phyloP scores from a whole-genome alignment of 2,888 invertebrate species.

The Villa cingulata region DNA sequence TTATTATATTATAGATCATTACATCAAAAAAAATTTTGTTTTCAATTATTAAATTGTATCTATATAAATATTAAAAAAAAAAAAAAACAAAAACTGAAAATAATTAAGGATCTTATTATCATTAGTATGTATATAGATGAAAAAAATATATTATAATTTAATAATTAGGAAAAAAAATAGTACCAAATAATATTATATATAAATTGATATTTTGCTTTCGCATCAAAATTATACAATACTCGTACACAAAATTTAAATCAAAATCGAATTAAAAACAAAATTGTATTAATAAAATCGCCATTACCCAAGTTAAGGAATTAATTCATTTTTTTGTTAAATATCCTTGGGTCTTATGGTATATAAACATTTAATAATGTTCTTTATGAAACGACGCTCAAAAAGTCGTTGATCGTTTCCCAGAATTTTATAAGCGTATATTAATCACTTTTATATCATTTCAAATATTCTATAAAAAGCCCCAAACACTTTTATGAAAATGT shows the following conservation, averaged over 20 bases:
- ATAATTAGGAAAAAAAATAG: too few relatives aligned
- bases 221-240: too few relatives aligned
- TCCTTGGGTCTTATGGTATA: neutral
- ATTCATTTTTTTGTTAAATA: too few relatives aligned
- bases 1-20: neutral
- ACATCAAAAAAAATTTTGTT: neutral
- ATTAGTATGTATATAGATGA: too few relatives aligned
- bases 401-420: slow-evolving; percentile 12
- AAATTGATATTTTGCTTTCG: too few relatives aligned
- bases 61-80: neutral
- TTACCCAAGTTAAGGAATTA: neutral
- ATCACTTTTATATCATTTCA: neutral
- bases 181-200: too few relatives aligned
- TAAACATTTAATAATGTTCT: neutral
- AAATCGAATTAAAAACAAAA: too few relatives aligned
- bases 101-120: too few relatives aligned
- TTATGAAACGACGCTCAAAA: slow-evolving; percentile 15
- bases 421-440: neutral
- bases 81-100: too few relatives aligned
- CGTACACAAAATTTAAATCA: too few relatives aligned
- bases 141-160: too few relatives aligned
- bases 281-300: neutral
- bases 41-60: neutral
- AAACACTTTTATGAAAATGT: slow-evolving; percentile 31
- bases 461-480: slow-evolving; percentile 25